These are phyloP conservation scores for Pantherophis guttatus DNA, from an alignment of 2,113 vertebrate genomes.

Conservation along the genomic window DNA sequence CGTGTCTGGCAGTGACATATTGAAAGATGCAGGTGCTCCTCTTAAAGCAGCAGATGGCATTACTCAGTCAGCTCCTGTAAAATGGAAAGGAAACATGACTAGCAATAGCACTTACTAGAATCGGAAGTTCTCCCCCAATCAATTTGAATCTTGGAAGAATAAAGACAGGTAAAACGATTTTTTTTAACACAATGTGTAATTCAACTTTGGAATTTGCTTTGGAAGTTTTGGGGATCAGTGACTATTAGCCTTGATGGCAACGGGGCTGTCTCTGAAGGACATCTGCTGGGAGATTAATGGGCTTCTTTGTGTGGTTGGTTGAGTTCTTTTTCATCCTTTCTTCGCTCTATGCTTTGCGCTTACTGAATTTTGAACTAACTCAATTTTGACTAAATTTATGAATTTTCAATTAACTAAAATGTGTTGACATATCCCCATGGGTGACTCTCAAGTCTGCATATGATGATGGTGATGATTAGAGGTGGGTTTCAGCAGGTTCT, in stretches of 20 bases:
- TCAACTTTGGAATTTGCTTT: not conserved
- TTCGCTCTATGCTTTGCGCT: not conserved
- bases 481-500: no score
- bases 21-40: not conserved
- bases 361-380: not conserved
- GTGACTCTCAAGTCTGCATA: not conserved
- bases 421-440: not conserved
- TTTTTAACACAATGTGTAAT: not conserved
- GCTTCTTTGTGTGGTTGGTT: not conserved
- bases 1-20: not conserved
- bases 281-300: not conserved
- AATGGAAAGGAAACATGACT: not conserved
- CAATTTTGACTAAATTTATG: not conserved
- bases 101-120: not conserved
- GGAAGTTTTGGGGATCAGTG: not conserved
- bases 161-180: not conserved
- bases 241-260: not conserved
- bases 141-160: not conserved
- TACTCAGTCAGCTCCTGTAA: not conserved
- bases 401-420: not conserved
- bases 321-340: not conserved
- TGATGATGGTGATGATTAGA: not conserved
- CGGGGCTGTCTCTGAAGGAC: not conserved
- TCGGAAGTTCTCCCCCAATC: not conserved
- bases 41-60: not conserved